Evolutionary conservation across 2,888 invertebrate genomes (phyloP), one percentile per base, ranked within the genome.

Genomic region (Punctoribates punctum): DNA sequence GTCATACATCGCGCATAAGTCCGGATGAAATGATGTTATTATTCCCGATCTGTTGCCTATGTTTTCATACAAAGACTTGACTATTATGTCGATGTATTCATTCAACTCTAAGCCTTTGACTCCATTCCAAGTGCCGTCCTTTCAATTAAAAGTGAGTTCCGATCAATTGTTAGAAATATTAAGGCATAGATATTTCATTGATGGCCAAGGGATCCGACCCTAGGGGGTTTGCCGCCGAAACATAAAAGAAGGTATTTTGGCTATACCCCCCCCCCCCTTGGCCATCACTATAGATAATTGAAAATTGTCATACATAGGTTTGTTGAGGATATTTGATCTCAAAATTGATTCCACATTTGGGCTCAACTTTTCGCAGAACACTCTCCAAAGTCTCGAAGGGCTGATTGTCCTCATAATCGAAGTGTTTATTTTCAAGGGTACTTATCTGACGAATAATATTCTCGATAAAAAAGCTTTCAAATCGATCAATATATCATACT

Each of bases 321-420:
- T n/a, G n/a, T n/a, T n/a, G n/a, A n/a, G 94, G 95, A 91, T 96
- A 98, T 84, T 99, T 99, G 73, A 99, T 89, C 86, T 99, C 99
- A 77, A 99, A 90, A 84, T 98, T 98, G 83, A 97, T 97, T 0
- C 98, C 98, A 57, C 94, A 91, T 83, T 93, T 90, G 5, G 87
- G 86, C 82, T 95, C 92, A 54, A 99, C 88, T 34, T 88, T 88
- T 80, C 92, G 89, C 27, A 99, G 85, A 15, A 90, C 90, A 78
- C 92, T 89, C 81, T 92, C 88, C 75, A 99, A 86, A 2, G 93
- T 93, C 0, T 98, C 98, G 83, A 99, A 99, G 0, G 97, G 96
- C 83, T 94, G 94, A 84, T 94, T 92, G 81, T 95, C 94, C 81
- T 92, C 91, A 77, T 90, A 84, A 81, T 92, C 91, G 81, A 80